Conservation (phyloP, 1,140 invertebrate genomes). For the Drosophila ananassae region DNA sequence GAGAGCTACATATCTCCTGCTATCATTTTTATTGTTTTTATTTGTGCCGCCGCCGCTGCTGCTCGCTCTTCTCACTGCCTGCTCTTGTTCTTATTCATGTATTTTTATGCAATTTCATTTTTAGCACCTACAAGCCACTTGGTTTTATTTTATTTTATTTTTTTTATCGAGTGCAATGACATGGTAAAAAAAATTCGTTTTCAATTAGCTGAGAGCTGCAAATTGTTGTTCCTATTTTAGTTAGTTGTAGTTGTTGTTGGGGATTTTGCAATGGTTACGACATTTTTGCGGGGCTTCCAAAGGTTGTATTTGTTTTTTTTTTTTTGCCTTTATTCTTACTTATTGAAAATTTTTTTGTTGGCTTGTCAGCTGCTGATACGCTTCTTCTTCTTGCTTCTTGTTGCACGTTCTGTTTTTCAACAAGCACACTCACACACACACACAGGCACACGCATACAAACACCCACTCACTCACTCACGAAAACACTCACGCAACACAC, state of each 20-base stretch:
- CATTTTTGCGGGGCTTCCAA: conserved; percentile 45
- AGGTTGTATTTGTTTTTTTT: conserved; percentile 21
- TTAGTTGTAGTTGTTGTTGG: conserved; percentile 13
- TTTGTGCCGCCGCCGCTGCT: neutral
- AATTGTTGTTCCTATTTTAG: conserved; percentile 37
- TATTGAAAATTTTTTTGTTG: conserved; percentile 40
- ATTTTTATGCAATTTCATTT: conserved; percentile 59
- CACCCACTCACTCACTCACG: neutral
- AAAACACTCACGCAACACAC: conserved; percentile 16
- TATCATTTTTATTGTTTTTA: conserved; percentile 25
- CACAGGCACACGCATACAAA: conserved; percentile 15
- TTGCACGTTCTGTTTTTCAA: conserved; percentile 53
- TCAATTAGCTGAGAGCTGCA: conserved; percentile 66
- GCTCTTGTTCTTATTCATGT: conserved; percentile 46
- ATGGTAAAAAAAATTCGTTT: conserved; percentile 51
- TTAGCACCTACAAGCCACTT: conserved; percentile 12
- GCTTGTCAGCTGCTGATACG: conserved; percentile 50
- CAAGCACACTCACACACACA: conserved; percentile 30
- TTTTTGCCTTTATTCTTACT: conserved; percentile 40
- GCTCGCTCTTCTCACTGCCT: neutral
- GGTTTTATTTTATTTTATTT: conserved; percentile 17
- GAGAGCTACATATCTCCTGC: conserved; percentile 5
- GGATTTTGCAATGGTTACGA: conserved; percentile 48
- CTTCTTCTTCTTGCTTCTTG: conserved; percentile 52
- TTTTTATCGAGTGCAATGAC: conserved; percentile 63